Conservation (phyloP, 37 sponge, comb jelly and placozoan genomes). For the Diacarnus erythraeanus region DNA sequence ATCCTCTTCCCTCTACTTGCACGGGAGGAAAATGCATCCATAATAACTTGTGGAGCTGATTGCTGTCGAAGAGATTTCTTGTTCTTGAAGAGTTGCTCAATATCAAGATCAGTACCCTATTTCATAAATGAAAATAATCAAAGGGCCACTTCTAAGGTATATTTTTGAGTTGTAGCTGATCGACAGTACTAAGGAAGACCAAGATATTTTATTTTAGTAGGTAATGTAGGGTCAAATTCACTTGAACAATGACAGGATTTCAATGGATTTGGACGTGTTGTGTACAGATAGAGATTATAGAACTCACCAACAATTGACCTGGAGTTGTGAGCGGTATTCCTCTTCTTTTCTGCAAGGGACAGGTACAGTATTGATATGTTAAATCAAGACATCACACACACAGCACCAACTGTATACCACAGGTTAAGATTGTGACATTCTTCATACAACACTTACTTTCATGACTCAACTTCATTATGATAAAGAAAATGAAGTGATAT, state of each 20-base stretch:
- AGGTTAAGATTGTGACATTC: too few relatives aligned
- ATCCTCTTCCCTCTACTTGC: not conserved
- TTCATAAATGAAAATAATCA: not conserved
- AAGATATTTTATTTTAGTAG: too few relatives aligned
- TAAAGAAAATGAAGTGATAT: too few relatives aligned
- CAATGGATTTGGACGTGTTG: too few relatives aligned
- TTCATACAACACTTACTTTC: not conserved
- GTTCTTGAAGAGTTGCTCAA: not conserved
- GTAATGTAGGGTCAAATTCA: too few relatives aligned
- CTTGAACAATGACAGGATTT: too few relatives aligned
- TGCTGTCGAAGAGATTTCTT: not conserved
- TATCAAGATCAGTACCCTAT: not conserved
- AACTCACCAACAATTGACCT: not conserved
- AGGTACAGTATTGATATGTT: not conserved
- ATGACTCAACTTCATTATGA: too few relatives aligned
- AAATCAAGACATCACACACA: too few relatives aligned
- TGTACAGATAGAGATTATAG: too few relatives aligned
- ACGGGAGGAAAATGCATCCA: not conserved
- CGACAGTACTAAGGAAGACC: too few relatives aligned
- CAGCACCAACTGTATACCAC: not conserved
- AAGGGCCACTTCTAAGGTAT: too few relatives aligned
- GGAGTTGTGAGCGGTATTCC: not conserved
- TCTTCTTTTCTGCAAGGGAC: not conserved
- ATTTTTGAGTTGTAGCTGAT: too few relatives aligned
- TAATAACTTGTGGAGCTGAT: not conserved